phyloP scores from a whole-genome alignment of 2,797 vertebrate genomes.

The Triplophysa yarkandensis region DNA sequence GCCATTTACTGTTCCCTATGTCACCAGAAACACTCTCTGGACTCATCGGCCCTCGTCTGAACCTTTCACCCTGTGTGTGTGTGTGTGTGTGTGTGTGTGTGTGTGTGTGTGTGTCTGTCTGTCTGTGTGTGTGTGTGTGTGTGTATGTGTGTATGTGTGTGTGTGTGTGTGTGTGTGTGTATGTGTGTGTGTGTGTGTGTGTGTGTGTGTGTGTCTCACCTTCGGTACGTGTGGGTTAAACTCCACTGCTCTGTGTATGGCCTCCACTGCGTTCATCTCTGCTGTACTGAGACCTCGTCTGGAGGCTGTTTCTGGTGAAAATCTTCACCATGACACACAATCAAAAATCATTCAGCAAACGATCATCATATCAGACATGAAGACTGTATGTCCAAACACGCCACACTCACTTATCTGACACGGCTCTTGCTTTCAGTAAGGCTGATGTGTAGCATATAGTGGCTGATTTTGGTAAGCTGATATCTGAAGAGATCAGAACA shows the following conservation, averaged over 20 bases:
- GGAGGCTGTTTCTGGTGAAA: constrained; percentile 96
- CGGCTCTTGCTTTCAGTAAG: constrained; percentile 95
- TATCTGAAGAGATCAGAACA: constrained; percentile 78
- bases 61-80: no score
- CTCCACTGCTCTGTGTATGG: constrained; percentile 99
- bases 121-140: constrained; percentile 87
- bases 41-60: no score
- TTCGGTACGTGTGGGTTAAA: constrained; percentile 99
- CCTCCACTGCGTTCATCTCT: constrained; percentile 98
- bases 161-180: no score
- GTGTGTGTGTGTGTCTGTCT: constrained; percentile 83
- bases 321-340: constrained; percentile 71
- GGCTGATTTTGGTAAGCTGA: constrained; percentile 98
- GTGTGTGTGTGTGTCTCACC: constrained; percentile 71
- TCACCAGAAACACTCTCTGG: not conserved
- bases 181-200: no score
- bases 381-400: not conserved
- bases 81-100: constrained; percentile 1
- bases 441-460: constrained; percentile 99
- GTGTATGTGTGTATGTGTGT: constrained; percentile 97
- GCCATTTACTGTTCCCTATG: not conserved
- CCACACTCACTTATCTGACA: constrained; percentile 93
- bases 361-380: not conserved
- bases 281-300: constrained; percentile 96
- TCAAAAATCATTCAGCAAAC: constrained; percentile 29